phyloP scores from a whole-genome alignment of 2,113 vertebrate genomes.

The Lampris incognitus region DNA sequence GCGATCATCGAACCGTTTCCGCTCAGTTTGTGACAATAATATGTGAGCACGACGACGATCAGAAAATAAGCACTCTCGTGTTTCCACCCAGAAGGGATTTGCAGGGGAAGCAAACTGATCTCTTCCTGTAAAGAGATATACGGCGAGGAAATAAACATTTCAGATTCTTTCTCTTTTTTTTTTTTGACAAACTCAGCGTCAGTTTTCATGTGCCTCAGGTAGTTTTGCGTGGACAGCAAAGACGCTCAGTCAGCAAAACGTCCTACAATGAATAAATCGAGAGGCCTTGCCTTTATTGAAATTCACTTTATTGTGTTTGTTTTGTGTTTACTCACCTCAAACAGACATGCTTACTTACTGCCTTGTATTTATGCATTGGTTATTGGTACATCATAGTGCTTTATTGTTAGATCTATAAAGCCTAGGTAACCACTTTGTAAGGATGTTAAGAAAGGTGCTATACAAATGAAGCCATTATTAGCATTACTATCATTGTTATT shows the following conservation, averaged over 20 bases:
- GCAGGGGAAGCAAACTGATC: slow-evolving; percentile 68
- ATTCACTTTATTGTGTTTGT: not conserved
- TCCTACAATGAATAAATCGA: not conserved
- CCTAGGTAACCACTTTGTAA: too few species aligned
- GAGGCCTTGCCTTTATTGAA: not conserved
- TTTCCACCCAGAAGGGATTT: slow-evolving; percentile 70
- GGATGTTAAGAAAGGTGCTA: too few species aligned
- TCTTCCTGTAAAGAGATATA: slow-evolving; percentile 75
- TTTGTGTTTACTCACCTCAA: not conserved
- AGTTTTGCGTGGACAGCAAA: slow-evolving; percentile 7
- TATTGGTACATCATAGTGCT: slow-evolving; percentile 6
- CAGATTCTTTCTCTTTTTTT: not conserved
- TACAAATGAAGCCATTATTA: too few species aligned
- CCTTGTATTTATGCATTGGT: too few species aligned
- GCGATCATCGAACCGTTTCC: slow-evolving; percentile 59
- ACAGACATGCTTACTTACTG: too few species aligned
- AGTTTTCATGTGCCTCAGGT: slow-evolving; percentile 46
- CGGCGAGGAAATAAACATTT: slow-evolving; percentile 71
- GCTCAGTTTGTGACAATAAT: slow-evolving; percentile 64
- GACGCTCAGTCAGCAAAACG: not conserved
- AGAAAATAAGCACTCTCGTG: slow-evolving; percentile 58
- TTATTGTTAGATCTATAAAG: slow-evolving; percentile 34
- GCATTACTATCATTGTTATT: too few species aligned
- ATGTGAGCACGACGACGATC: slow-evolving; percentile 55
- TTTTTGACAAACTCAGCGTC: slow-evolving; percentile 57